Evolutionary conservation across 2,113 vertebrate genomes (phyloP), one percentile per base, ranked within the genome.

Genomic region (Nannobrachium achirus): DNA sequence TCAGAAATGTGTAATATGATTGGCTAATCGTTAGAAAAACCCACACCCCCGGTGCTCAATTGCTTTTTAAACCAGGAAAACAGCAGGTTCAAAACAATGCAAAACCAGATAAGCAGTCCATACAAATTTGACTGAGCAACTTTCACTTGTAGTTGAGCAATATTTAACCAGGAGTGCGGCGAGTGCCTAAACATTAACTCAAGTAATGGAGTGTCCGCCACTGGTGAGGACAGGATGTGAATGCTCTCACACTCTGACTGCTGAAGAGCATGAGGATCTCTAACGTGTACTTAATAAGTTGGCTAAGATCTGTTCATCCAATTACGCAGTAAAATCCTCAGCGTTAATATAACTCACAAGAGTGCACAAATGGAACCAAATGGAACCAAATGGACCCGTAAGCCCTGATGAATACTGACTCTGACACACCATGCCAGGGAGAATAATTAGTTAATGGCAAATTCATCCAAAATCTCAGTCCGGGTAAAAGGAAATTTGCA

Each of bases 371-470:
- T 49, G n/a, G 25, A 33, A 33, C 25, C 14, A 49, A 49, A 49
- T 49, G n/a, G 25, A 33, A 33, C 25, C 53, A 56, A 39, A 11
- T 25, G 38, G 19, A 7, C 53, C 38, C 11, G 33, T 60, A 8
- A 14, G 49, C 40, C 19, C 55, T 68, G 71, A 86, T n/a, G 18
- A 56, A 78, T 64, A 57, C 52, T 6, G 48, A 64, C 19, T 42
- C 65, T 58, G 75, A 75, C 62, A 71, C 41, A 51, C 33, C 19
- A 10, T 7, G 13, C 63, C 13, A 18, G 38, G 51, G 63, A 56
- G 61, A 70, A 88, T 81, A 67, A 84, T 90, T 81, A 71, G 58
- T 86, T 73, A 53, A 73, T 57, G 71, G 33, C 55, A 9, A 46
- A 42, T 64, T 71, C 63, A 25, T 53, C 46, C 7, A 49, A 53